phyloP scores from a whole-genome alignment of 2,113 vertebrate species.

The Ammospiza nelsoni region DNA sequence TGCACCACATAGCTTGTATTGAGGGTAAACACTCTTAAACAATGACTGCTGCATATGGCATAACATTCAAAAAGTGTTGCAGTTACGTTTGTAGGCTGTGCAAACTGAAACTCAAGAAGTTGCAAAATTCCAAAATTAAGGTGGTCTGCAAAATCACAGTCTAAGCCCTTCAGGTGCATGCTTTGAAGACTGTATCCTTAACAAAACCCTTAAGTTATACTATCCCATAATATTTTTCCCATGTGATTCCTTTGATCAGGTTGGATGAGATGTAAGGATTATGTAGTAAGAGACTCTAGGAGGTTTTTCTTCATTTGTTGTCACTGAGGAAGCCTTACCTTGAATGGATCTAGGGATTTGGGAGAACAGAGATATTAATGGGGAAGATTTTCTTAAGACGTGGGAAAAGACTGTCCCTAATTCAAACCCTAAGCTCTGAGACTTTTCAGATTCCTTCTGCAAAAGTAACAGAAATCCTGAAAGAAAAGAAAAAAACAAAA shows the following conservation, averaged over 20 bases:
- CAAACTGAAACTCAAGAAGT: neutral
- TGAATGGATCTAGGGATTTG: neutral
- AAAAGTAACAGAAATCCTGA: slow-evolving; percentile 3
- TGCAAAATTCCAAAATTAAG: neutral
- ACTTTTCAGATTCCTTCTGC: neutral
- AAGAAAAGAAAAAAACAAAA: neutral
- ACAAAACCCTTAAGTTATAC: neutral
- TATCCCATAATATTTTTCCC: neutral
- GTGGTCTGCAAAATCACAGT: neutral
- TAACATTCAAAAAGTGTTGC: neutral
- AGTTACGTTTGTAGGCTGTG: neutral
- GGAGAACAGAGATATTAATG: neutral
- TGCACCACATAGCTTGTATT: neutral
- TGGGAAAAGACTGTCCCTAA: neutral
- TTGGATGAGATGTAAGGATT: neutral
- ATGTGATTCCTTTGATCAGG: neutral
- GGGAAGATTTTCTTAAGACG: neutral
- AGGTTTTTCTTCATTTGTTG: neutral
- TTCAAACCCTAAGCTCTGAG: neutral
- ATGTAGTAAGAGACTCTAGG: neutral
- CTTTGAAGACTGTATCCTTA: neutral
- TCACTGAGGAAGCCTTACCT: neutral
- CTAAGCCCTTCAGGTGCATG: neutral
- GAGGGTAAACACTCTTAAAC: neutral
- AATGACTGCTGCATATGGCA: neutral